Percentiles rank a stretch among this genome's conserved stretches.
phyloP scores from a whole-genome alignment of 2,888 invertebrate genomes.

The Xanthostigma xanthostigma region DNA sequence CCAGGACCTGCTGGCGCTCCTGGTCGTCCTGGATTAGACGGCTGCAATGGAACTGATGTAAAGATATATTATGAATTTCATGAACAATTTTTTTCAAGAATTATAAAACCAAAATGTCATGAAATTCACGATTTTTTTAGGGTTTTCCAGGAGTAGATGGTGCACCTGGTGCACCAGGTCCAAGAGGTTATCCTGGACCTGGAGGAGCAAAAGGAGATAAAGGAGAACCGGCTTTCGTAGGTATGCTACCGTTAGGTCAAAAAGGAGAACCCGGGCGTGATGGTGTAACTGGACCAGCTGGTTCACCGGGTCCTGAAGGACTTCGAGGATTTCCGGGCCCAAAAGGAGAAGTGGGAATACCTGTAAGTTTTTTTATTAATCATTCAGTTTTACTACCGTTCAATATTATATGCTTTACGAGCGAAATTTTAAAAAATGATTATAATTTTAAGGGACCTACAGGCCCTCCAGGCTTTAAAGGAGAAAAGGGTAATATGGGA shows the following conservation, averaged over 20 bases:
- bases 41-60: conserved; percentile 93
- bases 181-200: conserved; percentile 55
- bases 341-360: conserved; percentile 44
- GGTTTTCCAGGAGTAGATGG: conserved; percentile 64
- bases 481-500: conserved; percentile 47
- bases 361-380: conserved; percentile 29
- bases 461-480: conserved; percentile 55
- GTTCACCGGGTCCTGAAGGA: conserved; percentile 47
- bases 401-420: too few relatives aligned
- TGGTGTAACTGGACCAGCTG: conserved; percentile 52
- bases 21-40: conserved; percentile 80
- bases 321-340: conserved; percentile 40
- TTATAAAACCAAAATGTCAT: not conserved
- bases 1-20: conserved; percentile 53
- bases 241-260: conserved; percentile 58
- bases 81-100: not conserved
- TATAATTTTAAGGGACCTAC: conserved; percentile 39
- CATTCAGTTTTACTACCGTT: not conserved
- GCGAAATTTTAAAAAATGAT: not conserved
- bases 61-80: conserved; percentile 22
- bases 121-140: conserved; percentile 25
- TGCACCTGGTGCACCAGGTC: conserved; percentile 52
- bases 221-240: conserved; percentile 64
- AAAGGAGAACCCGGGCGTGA: conserved; percentile 73
- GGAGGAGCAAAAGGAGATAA: conserved; percentile 58